Conservation (phyloP, 2,888 invertebrate genomes). For the Dasypolia templi region DNA sequence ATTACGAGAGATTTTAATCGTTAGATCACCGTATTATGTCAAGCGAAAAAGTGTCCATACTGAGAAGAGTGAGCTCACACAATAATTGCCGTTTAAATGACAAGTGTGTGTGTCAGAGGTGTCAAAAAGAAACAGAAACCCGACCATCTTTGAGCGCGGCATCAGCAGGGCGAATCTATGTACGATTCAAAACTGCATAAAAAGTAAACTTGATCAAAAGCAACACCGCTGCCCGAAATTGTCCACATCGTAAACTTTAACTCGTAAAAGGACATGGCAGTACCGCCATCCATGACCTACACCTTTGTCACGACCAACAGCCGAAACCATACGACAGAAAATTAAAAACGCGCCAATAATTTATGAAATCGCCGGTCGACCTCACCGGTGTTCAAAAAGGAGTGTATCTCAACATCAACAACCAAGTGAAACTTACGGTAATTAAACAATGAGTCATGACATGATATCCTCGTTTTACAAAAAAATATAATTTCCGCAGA, state of each 20-base stretch:
- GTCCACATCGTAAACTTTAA: constrained; percentile 2
- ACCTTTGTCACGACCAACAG: constrained; percentile 8
- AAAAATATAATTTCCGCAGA: constrained; percentile 76
- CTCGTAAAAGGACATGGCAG: constrained; percentile 30
- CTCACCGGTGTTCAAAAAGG: constrained; percentile 50
- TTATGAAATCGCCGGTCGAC: constrained; percentile 45
- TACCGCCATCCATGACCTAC: constrained; percentile 25
- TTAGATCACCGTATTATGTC: background rate
- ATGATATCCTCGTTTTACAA: constrained; percentile 75
- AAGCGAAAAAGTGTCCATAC: background rate
- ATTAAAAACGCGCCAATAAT: constrained; percentile 43
- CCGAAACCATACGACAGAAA: constrained; percentile 14
- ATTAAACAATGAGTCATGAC: constrained; percentile 71
- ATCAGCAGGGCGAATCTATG: background rate
- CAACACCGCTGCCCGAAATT: background rate
- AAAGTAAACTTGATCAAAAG: constrained; percentile 23
- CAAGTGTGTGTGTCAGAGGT: background rate
- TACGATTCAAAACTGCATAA: background rate
- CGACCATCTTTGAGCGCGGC: background rate
- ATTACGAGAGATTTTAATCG: background rate
- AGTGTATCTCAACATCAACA: constrained; percentile 32
- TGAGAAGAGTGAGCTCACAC: background rate
- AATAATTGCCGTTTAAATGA: background rate
- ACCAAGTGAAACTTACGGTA: constrained; percentile 61
- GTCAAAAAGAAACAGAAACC: background rate